phyloP scores from a whole-genome alignment of 2,797 vertebrate species.

The Lutjanus campechanus region DNA sequence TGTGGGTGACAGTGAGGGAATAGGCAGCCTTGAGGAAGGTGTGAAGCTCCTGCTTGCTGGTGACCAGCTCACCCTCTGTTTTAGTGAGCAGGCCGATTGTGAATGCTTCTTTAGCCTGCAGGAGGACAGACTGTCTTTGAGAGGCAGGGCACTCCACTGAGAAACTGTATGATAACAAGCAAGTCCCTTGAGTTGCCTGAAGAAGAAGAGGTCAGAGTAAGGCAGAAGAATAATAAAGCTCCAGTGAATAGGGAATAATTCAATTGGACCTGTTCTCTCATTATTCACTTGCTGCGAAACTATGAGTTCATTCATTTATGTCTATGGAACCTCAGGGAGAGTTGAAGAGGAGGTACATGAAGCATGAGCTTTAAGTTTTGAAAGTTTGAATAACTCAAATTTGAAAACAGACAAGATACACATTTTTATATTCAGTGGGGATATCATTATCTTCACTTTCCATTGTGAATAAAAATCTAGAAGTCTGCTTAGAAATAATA shows the following conservation, averaged over 20 bases:
- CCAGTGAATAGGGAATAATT: too few species aligned
- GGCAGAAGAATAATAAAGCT: too few species aligned
- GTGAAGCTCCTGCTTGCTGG: conserved; percentile 94
- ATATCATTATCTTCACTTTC: not conserved
- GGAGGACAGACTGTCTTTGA: conserved; percentile 80
- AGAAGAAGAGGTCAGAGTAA: conserved; percentile 11
- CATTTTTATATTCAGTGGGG: not conserved
- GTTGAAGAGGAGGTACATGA: not conserved
- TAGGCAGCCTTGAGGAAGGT: conserved; percentile 92
- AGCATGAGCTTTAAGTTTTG: not conserved
- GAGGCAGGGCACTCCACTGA: conserved; percentile 83
- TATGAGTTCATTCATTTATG: not conserved
- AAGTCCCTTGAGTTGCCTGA: conserved; percentile 91
- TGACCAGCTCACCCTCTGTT: conserved; percentile 73
- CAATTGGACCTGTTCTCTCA: too few species aligned
- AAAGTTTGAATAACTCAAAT: not conserved
- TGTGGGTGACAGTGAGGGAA: conserved; percentile 86
- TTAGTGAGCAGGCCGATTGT: conserved; percentile 91
- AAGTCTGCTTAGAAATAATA: not conserved
- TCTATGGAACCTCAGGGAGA: not conserved
- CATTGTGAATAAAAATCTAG: not conserved
- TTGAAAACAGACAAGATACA: not conserved
- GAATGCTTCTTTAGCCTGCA: conserved; percentile 90
- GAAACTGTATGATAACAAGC: conserved; percentile 91
- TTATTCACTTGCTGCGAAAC: too few species aligned